Base-by-base conservation (phyloP, 2,888 invertebrate species). In the Patella ulyssiponensis region DNA sequence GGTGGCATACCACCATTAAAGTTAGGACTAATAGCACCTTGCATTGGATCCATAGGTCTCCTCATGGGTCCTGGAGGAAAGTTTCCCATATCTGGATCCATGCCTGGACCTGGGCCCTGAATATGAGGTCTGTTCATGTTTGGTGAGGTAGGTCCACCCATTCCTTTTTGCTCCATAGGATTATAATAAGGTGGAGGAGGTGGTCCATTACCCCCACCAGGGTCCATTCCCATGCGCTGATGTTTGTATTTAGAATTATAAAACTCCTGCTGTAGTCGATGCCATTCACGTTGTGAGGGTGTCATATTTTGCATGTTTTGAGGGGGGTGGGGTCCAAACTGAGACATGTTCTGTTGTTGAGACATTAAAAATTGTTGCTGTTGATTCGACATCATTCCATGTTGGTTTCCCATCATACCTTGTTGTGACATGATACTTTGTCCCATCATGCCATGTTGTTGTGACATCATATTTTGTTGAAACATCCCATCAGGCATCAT, bases 221-320 rank as follows among this genome's bases (percentile, higher is more conserved):
- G 83, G 54, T 82, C 83, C 83, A 89, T 86, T 80, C 87, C 87
- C 56, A 80, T 78, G 20, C 85, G 83, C n/a, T 84, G 78, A 23
- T 64, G 64, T 64, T 64, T 64, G 20, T 23, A 64, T 79, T 90
- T 89, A 72, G 89, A 88, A 27, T 83, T 81, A 75, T 87, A 88
- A 80, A 85, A 96, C 91, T 96, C 96, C 89, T 96, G 95, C 88
- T 97, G 97, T 85, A 97, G 92, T 91, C 97, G 96, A 87, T 96
- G 95, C 97, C 97, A 97, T 90, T 97, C 97, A 91, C 96, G 94
- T 92, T 95, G 95, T 7, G 94, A 94, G 83, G 94, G 87, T 7
- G 85, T 85, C 85, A 89, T 83, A 78, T 87, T 87, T 74, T 88
- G 88, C 87, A 88, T 88, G 83, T 88, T 89, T 69, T 87, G 87